Evolutionary conservation across 2,888 invertebrate species (phyloP), one percentile per base, ranked within the genome.

Genomic region (Agrotis exclamationis): DNA sequence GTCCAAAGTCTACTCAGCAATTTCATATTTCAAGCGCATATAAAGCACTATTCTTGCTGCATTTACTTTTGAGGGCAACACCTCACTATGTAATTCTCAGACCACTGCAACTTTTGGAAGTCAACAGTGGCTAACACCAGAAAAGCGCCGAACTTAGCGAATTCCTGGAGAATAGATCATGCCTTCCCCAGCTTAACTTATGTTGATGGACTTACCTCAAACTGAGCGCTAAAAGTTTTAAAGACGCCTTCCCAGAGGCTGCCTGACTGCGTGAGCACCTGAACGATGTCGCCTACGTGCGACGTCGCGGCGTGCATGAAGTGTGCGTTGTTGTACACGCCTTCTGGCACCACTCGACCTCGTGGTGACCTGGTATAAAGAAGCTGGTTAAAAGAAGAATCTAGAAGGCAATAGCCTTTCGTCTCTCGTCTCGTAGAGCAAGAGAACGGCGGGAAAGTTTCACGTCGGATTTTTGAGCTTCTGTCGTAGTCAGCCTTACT

Each of bases 221-320:
- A 99, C 93, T 98, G 97, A 87, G 98, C 97, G 83, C 99, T 99
- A 94, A 99, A 98, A 51, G 99, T 99, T 91, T 97, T 97, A 91
- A 99, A 98, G 76, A 99, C 97, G 28, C 99, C 99, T 95, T 99
- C 99, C 97, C 98, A 99, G 70, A 98, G 96, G 86, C 97, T 97
- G 82, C 98, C 99, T 85, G 98, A 98, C 91, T 98, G 97, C 67
- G 98, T 98, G 88, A 98, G 97, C 86, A 98, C 97, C 94, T 98
- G 97, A 74, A 98, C 98, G 81, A 97, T 96, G 91, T 98, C 98
- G 77, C 98, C 99, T 79, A 99, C 98, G 91, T 98, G 97, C 82
- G 98, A 97, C 67, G 98, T 98, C 76, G 98, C 97, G 58, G 98
- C 98, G 96, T 99, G 98, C 98, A 99, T 98, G 93, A 99, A 98